Base-by-base conservation (phyloP, 2,113 vertebrate species). In the Sander vitreus region DNA sequence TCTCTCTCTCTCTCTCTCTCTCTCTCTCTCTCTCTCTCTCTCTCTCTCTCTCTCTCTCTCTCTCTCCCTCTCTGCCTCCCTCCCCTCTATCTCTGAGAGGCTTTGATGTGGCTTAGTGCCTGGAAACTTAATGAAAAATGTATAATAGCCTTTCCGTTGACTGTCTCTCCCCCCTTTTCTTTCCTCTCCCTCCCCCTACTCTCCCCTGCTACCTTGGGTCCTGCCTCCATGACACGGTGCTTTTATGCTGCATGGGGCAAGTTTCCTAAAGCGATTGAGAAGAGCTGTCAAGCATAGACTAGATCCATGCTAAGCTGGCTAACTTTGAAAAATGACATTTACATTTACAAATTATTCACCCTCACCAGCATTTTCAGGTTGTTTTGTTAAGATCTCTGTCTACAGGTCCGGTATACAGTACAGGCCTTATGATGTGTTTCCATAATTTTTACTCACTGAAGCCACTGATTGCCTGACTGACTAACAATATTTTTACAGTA, bases 51-150 rank as follows among this genome's bases (percentile, higher is more conserved):
- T 18, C 83, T 78, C 78, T 65, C 73, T 73, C 75, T 79, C 71
- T 45, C 71, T 74, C 78, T 64, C 75, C 76, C 58, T 50, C 85
- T 60, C 76, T 62, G 51, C 19, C 83, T 66, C 80, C 68, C 76
- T 84, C 87, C 79, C 80, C 82, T 78, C 81, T 91, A 91, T 91
- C 90, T 93, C 88, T 85, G 91, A 84, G 86, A 93, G 81, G 82
- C 95, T 96, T 96, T 96, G 95, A 95, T 95, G 94, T 95, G 93
- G 93, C 92, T 94, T 93, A 93, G 93, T 93, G 94, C 93, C 93
- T 94, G 92, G 92, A 94, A 95, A 93, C 90, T 92, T 95, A 95
- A 96, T 95, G 94, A 96, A 96, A 96, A 95, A 95, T 96, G 92
- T 95, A 95, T 95, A 95, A 94, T 95, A 95, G 93, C 89, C 90